Evolutionary conservation across 2,113 vertebrate species (phyloP), one percentile per base, ranked within the genome.

Genomic region (Plecotus auritus): DNA sequence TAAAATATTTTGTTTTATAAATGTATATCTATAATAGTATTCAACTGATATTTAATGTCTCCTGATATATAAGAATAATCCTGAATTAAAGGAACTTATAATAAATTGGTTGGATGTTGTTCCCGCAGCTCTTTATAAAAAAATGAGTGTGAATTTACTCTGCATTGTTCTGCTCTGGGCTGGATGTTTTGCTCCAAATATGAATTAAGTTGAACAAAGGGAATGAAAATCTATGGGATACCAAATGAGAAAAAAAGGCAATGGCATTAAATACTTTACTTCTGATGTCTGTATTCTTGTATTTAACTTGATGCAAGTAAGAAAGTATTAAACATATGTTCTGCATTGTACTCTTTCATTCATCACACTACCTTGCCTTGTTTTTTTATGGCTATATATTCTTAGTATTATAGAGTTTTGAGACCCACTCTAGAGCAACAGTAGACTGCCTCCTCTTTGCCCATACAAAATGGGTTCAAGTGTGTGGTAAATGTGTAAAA

Each of bases 181-280:
- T 84, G 8, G 67, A 42, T 70, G 2, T 87, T 92, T 92, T 92
- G 4, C 26, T 32, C 16, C 16, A 78, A 92, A 80, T 76, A 32
- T 90, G 13, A 90, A 85, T 87, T 95, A n/a, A 83, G 83, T 80
- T 78, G 67, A 82, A 70, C 18, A 93, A 66, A 94, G 30, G 13
- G 20, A 87, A 49, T 90, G 28, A 80, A 22, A 64, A 85, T 84
- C 10, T 95, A 45, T 67, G 35, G 5, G 45, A 94, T 87, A 51
- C 47, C 91, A 94, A 94, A 32, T 87, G 54, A 72, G 35, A n/a
- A 88, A 5, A 89, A 30, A 95, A 32, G n/a, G 1, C 89, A 84
- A 61, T 40, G 11, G 4, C n/a, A 78, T 66, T 86, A 51, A 83
- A 45, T 85, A 66, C n/a, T 72, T 82, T 84, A 70, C 70, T 76